phyloP scores from a whole-genome alignment of 1,140 invertebrate genomes.

The Drosophila simulans region DNA sequence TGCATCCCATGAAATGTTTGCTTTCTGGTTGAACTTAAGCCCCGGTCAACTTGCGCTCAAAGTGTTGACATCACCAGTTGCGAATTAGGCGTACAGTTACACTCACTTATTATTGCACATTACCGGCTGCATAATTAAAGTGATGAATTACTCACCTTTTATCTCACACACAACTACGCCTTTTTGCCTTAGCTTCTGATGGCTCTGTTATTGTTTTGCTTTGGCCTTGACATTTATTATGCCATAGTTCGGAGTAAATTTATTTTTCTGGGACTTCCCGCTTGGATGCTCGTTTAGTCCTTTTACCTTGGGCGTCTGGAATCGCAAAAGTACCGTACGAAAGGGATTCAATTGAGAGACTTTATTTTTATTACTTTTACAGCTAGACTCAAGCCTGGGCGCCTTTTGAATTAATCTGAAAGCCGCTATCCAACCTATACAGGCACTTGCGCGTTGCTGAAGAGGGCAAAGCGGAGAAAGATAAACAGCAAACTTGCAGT shows the following conservation, averaged over 20 bases:
- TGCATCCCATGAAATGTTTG: background rate
- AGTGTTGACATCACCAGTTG: conserved; percentile 18
- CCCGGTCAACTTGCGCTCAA: background rate
- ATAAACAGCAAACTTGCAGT: background rate
- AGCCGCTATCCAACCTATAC: background rate
- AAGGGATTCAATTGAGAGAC: background rate
- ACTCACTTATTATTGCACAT: conserved; percentile 9
- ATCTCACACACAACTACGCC: conserved; percentile 15
- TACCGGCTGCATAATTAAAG: background rate
- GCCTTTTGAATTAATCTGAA: background rate
- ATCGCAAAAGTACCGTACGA: background rate
- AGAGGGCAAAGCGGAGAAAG: no score
- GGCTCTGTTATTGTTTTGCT: background rate
- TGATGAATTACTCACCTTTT: conserved; percentile 32
- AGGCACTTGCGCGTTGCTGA: conserved; percentile 7
- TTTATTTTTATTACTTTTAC: conserved; percentile 12
- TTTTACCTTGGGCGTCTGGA: background rate
- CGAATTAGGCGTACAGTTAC: background rate
- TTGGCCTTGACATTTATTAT: conserved; percentile 20
- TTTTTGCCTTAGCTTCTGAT: background rate
- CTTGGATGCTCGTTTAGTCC: background rate
- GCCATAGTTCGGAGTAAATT: background rate
- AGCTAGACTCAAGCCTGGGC: background rate
- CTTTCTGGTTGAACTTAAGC: background rate
- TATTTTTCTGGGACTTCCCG: background rate